phyloP scores from a whole-genome alignment of 2,888 invertebrate species.

The Mythimna albipuncta region DNA sequence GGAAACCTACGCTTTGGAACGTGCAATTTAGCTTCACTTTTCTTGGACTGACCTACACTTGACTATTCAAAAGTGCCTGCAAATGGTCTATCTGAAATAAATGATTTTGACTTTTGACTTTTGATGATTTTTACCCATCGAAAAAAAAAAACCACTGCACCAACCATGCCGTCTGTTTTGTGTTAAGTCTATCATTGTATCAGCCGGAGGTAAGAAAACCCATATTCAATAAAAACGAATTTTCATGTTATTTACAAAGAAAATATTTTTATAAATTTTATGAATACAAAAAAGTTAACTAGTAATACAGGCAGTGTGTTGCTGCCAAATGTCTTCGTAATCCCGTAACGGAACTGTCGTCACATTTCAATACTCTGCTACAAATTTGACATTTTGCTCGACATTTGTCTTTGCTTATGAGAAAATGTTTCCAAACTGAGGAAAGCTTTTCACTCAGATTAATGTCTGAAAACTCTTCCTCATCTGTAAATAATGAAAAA shows the following conservation, averaged over 20 bases:
- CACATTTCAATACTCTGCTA: not conserved
- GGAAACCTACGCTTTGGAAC: no score
- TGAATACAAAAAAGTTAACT: not conserved
- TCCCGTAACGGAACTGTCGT: not conserved
- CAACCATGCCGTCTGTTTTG: no score
- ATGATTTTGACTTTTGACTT: no score
- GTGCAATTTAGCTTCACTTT: no score
- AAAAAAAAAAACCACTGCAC: no score
- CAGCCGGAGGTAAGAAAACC: no score
- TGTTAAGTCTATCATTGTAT: no score
- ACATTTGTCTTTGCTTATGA: slow-evolving; percentile 8
- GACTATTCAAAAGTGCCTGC: no score
- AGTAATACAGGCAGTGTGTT: not conserved
- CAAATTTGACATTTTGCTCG: slow-evolving; percentile 32
- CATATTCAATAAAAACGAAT: no score
- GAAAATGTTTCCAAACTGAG: slow-evolving; percentile 8
- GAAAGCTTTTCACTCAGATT: not conserved
- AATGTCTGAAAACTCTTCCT: not conserved
- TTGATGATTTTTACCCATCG: no score
- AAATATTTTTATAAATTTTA: not conserved
- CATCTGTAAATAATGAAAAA: not conserved
- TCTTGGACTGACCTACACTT: no score
- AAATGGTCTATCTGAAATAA: no score
- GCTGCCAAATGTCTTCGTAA: not conserved
- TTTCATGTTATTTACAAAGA: not conserved